Evolutionary conservation across 2,888 invertebrate genomes (phyloP).

Genomic region (Eupithecia centaureata): DNA sequence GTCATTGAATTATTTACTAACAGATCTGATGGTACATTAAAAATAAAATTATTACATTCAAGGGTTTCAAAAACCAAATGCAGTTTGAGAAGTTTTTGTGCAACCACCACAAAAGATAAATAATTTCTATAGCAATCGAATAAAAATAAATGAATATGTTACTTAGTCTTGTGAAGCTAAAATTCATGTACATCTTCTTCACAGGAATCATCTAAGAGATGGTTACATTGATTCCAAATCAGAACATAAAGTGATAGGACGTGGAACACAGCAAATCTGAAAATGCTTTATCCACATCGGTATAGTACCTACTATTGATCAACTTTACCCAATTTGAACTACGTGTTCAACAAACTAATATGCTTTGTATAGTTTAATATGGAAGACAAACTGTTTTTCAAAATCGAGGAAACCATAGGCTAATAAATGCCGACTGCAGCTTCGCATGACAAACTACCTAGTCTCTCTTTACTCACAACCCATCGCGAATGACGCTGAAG

Average conservation of each 20-base stretch:
- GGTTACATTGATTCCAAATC: background rate
- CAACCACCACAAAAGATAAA: background rate
- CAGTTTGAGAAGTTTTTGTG: background rate
- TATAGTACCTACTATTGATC: background rate
- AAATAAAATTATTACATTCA: background rate
- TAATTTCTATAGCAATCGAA: background rate
- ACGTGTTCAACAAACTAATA: background rate
- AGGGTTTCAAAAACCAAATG: background rate
- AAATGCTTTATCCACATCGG: background rate
- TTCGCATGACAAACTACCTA: constrained; percentile 50
- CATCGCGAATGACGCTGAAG: constrained; percentile 58
- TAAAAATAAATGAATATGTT: background rate
- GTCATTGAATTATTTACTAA: background rate
- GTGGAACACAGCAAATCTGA: background rate
- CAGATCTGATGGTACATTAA: constrained; percentile 1
- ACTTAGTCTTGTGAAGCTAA: background rate
- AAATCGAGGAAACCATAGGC: constrained; percentile 39
- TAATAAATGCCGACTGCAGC: constrained; percentile 59
- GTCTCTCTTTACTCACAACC: constrained; percentile 66
- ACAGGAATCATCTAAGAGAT: background rate
- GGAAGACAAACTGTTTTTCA: background rate
- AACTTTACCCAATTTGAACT: constrained; percentile 15
- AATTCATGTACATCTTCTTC: no score
- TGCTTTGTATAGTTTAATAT: background rate
- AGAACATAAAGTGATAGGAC: background rate